Base-by-base conservation (phyloP, 2,797 vertebrate genomes). In the Cichlasoma orientale region DNA sequence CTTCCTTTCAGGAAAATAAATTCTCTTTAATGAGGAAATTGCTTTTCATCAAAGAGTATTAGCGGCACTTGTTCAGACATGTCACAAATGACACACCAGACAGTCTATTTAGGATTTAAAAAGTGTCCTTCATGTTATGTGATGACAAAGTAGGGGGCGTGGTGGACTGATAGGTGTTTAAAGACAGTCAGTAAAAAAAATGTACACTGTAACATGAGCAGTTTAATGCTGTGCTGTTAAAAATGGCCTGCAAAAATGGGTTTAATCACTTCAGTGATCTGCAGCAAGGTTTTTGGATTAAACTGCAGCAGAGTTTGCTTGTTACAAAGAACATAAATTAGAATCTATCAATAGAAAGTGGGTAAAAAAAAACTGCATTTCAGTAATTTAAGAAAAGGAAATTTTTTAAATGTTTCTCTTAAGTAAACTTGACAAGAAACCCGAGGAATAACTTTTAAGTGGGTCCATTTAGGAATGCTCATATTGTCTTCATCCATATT, bases 21-120 rank as follows among this genome's bases (percentile, higher is more conserved):
- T 85, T 63, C 6, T 71, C 38, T 29, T 74, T 69, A 77, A 83
- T 68, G 54, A 83, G 77, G 57, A 87, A 92, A 61, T 23, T 2
- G n/a, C 72, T 78, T 29, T 21, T 82, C 75, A 54, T 81, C 68
- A 76, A 74, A 63, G 63, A 31, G 29, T 68, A 73, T 87, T 73
- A 76, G 33, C 16, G 50, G 52, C 47, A 29, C 53, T 83, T 70
- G 19, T 38, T 78, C 36, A 63, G 59, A 79, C 38, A 54, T 56
- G 74, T 21, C 50, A 76, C 23, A 56, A 18, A 61, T 71, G n/a
- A 78, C 33, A 33, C 31, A 14, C 14, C 27, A 14, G 36, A 4
- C 25, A 7, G 41, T 4, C 23, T 11, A 6, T 74, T 53, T n/a
- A 70, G 31, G 6, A 31, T 19, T 68, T 29, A n/a, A 29, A 50